Conservation (phyloP, 2,888 invertebrate species). For the Acleris emargana region DNA sequence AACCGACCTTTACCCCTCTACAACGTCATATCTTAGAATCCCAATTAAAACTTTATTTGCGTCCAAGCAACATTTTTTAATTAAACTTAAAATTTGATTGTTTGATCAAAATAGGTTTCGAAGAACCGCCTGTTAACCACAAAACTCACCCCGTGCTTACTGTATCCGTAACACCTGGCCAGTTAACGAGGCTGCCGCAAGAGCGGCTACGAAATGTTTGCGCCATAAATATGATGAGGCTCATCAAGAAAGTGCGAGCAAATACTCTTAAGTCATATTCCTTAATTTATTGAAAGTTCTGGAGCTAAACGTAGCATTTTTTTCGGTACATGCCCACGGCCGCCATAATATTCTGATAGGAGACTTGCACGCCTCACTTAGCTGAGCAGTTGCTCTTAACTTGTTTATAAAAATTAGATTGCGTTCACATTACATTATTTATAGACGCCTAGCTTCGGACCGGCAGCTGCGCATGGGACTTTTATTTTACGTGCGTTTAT, state of each 20-base stretch:
- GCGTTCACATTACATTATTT: background rate
- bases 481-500: no score
- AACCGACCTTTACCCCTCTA: slow-evolving; percentile 26
- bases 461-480: no score
- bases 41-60: no score
- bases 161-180: slow-evolving; percentile 3
- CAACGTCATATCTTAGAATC: slow-evolving; percentile 13
- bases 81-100: slow-evolving; percentile 4
- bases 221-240: slow-evolving; percentile 58
- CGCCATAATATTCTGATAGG: slow-evolving; percentile 60
- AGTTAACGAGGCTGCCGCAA: slow-evolving; percentile 40
- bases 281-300: slow-evolving; percentile 74
- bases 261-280: slow-evolving; percentile 62
- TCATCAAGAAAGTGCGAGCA: slow-evolving; percentile 54
- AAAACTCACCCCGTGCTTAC: background rate
- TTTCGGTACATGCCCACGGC: slow-evolving; percentile 57
- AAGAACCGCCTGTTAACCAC: background rate
- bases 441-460: no score
- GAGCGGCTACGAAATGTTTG: slow-evolving; percentile 44
- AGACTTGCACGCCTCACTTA: slow-evolving; percentile 54
- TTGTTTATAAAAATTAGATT: slow-evolving; percentile 21
- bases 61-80: background rate
- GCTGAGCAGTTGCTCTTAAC: slow-evolving; percentile 48
- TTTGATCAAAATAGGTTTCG: background rate
- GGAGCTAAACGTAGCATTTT: slow-evolving; percentile 71